Evolutionary conservation across 1,140 invertebrate species (phyloP), one percentile per base, ranked within the genome.

Genomic region (Pseudomyrmex gracilis): DNA sequence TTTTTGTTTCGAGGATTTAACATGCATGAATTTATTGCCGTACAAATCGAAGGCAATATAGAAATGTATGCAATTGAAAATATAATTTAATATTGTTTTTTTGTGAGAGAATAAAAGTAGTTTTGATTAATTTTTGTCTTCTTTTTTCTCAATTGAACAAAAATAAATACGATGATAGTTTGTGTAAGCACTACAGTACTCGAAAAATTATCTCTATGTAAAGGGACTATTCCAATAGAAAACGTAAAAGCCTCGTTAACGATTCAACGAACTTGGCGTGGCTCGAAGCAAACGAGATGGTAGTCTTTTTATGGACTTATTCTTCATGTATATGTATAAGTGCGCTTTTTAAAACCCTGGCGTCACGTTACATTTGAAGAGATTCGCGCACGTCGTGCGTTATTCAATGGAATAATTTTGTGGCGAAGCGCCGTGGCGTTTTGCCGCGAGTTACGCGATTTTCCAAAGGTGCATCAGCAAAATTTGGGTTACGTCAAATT

Each of bases 351-450:
- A 68, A 57, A 78, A 78, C n/a, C 20, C 2, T 15, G 13, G 0
- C 0, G 9, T 57, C 12, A 47, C 10, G 12, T 76, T 78, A 78
- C 15, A 49, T 47, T 34, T 20, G 7, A 68, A 34, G 20, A 55
- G 20, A 57, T 58, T 24, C 15, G 20, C 15, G 5, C 7, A 57
- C 10, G 2, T 78, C 7, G 4, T 47, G 51, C 15, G 17, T 87
- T 77, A 73, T 87, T 84, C 67, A n/a, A 10, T 1, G 15, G 67
- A 87, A 84, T 73, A 78, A 73, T 83, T 83, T 70, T 9, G 34
- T 49, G 60, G 49, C 24, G 47, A 83, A 71, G n/a, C 15, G 55
- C 13, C 2, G 22, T 22, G 49, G 17, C 49, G 22, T 71, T 76
- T 76, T 43, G n/a, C 58, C 9, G 9, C 51, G 34, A 70, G 47